A percentile compares a stretch with the other conserved stretches of the same genome.
phyloP scores from a whole-genome alignment of 2,113 vertebrate genomes.

The Ptychochromis oligacanthus region DNA sequence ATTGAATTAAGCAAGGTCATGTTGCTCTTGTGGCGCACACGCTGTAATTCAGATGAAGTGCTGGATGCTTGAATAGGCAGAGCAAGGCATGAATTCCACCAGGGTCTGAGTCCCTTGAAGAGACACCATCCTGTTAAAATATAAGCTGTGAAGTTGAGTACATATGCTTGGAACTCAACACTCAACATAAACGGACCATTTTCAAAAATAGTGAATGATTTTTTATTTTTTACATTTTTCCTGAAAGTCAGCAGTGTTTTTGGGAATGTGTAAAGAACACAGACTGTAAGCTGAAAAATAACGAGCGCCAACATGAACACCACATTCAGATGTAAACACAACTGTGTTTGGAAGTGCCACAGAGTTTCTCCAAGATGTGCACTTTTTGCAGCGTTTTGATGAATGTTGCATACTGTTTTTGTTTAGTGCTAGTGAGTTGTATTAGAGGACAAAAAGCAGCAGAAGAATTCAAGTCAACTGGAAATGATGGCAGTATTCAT shows the following conservation, averaged over 20 bases:
- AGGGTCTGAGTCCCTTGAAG: constrained; percentile 14
- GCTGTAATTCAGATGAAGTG: constrained; percentile 51
- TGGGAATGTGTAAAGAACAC: background rate
- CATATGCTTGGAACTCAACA: background rate
- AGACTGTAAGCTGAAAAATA: background rate
- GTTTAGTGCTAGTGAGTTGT: background rate
- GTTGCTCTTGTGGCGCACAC: constrained; percentile 30
- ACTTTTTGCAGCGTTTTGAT: background rate
- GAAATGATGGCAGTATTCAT: background rate
- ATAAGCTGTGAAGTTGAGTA: background rate
- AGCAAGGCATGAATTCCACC: constrained; percentile 35
- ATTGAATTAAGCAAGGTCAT: constrained; percentile 59
- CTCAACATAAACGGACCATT: background rate
- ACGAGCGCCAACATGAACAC: background rate
- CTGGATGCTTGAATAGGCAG: constrained; percentile 28
- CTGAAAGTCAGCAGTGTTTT: background rate
- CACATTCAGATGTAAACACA: background rate
- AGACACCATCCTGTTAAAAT: constrained; percentile 10
- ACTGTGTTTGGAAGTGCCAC: background rate
- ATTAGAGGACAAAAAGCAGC: background rate
- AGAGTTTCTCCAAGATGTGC: background rate
- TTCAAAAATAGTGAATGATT: background rate
- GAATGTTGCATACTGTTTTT: background rate
- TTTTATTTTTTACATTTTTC: background rate
- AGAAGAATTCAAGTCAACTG: background rate